Conservation (phyloP, 2,113 vertebrate genomes). For the Prietella phreatophila region DNA sequence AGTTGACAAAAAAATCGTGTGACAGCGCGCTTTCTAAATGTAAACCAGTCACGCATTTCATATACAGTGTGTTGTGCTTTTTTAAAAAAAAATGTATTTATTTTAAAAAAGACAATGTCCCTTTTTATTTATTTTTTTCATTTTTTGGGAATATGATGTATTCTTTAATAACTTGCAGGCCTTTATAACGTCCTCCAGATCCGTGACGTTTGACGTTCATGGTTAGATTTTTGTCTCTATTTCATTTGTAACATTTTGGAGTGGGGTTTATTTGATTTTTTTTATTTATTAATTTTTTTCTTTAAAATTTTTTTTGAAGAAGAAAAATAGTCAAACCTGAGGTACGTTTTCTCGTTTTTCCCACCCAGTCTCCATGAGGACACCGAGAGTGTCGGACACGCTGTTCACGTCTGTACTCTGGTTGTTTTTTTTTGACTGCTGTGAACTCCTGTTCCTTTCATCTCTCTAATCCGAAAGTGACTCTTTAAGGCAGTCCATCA, state of each 20-base stretch:
- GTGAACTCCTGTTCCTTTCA: neutral
- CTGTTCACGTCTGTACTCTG: neutral
- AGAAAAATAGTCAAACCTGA: neutral
- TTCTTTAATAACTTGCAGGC: neutral
- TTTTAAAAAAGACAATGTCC: neutral
- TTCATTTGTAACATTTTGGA: neutral
- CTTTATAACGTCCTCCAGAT: neutral
- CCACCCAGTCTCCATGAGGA: neutral
- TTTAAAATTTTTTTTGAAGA: neutral
- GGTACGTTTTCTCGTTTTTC: neutral
- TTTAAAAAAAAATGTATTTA: too few relatives aligned
- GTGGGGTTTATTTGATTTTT: too few relatives aligned
- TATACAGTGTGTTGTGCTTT: neutral
- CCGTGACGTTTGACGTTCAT: neutral
- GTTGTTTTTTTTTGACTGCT: neutral
- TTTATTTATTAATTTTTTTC: neutral
- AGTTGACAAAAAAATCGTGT: too few relatives aligned
- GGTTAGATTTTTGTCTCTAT: neutral
- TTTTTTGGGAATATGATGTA: neutral
- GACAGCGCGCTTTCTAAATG: neutral
- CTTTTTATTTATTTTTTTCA: neutral
- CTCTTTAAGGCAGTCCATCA: conserved; percentile 11
- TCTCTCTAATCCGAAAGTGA: neutral
- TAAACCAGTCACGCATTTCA: neutral
- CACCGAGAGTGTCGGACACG: neutral